Percentiles rank a stretch among this genome's conserved stretches.
phyloP scores from a whole-genome alignment of 2,113 vertebrate genomes.

The Takifugu flavidus region DNA sequence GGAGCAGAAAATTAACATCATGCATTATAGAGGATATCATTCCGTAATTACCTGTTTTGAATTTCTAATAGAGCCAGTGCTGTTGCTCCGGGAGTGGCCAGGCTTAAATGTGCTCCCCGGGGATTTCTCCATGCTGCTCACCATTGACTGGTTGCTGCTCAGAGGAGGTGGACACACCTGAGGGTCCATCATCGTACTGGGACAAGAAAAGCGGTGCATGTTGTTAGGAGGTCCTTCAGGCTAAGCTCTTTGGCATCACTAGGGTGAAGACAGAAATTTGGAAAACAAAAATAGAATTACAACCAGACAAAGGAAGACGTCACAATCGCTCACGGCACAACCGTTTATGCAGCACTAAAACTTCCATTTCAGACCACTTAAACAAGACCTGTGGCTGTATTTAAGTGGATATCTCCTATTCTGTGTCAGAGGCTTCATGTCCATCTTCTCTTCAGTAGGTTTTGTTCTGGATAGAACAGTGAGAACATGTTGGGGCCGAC shows the following conservation, averaged over 20 bases:
- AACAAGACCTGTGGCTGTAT: too few species aligned
- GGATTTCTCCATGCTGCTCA: slow-evolving; percentile 77
- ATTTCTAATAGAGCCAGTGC: slow-evolving; percentile 78
- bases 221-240: slow-evolving; percentile 10
- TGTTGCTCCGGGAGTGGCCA: slow-evolving; percentile 77
- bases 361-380: too few species aligned
- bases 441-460: too few species aligned
- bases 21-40: too few species aligned
- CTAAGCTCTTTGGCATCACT: slow-evolving; percentile 27
- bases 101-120: slow-evolving; percentile 48
- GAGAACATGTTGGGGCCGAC: too few species aligned
- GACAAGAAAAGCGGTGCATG: slow-evolving; percentile 21
- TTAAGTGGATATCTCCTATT: too few species aligned
- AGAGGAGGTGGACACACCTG: slow-evolving; percentile 52
- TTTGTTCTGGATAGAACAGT: too few species aligned
- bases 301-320: background rate
- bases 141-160: slow-evolving; percentile 56
- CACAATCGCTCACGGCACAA: background rate
- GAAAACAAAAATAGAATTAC: background rate
- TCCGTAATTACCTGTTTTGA: slow-evolving; percentile 54
- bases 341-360: too few species aligned
- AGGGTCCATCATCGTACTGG: slow-evolving; percentile 56
- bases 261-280: background rate
- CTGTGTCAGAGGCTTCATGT: too few species aligned
- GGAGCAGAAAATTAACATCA: too few species aligned